A percentile compares a stretch with the other conserved stretches of the same genome.
These are phyloP conservation scores for Drosophila virilis DNA, from an alignment of 1,140 invertebrate genomes.

Conservation along the genomic window DNA sequence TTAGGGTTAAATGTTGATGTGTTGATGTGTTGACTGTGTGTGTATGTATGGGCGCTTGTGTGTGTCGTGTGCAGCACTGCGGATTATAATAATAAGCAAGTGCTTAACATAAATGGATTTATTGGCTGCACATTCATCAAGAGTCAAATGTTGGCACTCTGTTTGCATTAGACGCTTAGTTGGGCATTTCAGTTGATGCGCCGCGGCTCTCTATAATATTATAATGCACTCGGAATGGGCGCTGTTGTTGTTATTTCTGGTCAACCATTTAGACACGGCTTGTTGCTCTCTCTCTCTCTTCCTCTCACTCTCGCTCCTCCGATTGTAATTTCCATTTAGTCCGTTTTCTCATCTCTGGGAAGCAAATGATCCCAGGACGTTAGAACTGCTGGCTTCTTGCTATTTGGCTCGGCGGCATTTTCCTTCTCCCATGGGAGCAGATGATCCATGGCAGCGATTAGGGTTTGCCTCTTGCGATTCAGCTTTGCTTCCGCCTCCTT, in stretches of 20 bases:
- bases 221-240: neutral
- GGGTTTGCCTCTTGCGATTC: neutral
- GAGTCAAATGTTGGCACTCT: slow-evolving; percentile 62
- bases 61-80: slow-evolving; percentile 27
- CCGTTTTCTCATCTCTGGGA: neutral
- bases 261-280: slow-evolving; percentile 2
- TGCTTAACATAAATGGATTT: slow-evolving; percentile 75
- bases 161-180: slow-evolving; percentile 48
- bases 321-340: neutral
- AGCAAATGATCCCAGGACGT: neutral
- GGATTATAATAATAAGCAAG: slow-evolving; percentile 82
- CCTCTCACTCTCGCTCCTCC: neutral
- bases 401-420: neutral
- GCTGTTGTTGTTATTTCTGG: slow-evolving; percentile 8
- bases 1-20: slow-evolving; percentile 76
- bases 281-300: neutral
- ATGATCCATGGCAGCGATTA: neutral
- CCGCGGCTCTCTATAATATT: neutral
- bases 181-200: slow-evolving; percentile 11
- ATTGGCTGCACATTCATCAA: slow-evolving; percentile 74
- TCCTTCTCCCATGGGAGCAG: neutral
- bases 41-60: neutral
- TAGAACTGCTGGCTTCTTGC: neutral
- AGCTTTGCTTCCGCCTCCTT: neutral
- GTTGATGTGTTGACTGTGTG: slow-evolving; percentile 25